Evolutionary conservation across 2,113 vertebrate genomes (phyloP).

Genomic region (Thamnophis sirtalis): DNA sequence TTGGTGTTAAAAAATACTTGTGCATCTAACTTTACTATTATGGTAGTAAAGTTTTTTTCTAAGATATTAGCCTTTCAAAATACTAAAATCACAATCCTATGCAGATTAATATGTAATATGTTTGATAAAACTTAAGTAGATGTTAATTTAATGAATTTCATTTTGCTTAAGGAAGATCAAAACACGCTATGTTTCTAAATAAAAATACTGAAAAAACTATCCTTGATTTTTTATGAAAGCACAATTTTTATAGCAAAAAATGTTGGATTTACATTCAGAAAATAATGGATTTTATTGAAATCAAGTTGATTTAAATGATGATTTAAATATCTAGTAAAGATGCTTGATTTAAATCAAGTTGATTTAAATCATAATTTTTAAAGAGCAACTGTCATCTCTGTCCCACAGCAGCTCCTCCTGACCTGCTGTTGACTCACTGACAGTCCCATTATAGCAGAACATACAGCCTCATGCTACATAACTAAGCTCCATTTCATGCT

Average conservation of each 20-base stretch:
- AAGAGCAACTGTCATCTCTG: too few species aligned
- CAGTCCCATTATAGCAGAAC: too few species aligned
- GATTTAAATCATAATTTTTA: too few species aligned
- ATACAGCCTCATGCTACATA: too few species aligned
- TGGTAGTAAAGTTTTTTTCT: not conserved
- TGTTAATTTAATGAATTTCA: conserved; percentile 26
- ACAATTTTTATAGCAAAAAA: not conserved
- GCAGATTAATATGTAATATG: not conserved
- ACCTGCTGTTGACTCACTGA: too few species aligned
- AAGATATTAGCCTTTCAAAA: conserved; percentile 19
- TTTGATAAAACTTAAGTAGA: not conserved
- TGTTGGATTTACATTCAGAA: not conserved
- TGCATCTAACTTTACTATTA: conserved; percentile 25
- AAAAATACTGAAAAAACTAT: conserved; percentile 20
- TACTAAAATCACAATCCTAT: conserved; percentile 4
- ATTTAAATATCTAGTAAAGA: too few species aligned
- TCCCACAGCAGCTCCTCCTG: too few species aligned
- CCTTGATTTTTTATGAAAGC: conserved; percentile 32
- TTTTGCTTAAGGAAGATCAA: conserved; percentile 13
- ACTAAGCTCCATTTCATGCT: too few species aligned
- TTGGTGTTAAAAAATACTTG: not conserved
- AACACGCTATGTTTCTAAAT: conserved; percentile 2
- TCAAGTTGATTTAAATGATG: too few species aligned
- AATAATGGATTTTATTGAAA: not conserved
- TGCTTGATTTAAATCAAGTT: too few species aligned